Conservation (phyloP, 2,888 invertebrate species). For the Eupithecia exiguata region DNA sequence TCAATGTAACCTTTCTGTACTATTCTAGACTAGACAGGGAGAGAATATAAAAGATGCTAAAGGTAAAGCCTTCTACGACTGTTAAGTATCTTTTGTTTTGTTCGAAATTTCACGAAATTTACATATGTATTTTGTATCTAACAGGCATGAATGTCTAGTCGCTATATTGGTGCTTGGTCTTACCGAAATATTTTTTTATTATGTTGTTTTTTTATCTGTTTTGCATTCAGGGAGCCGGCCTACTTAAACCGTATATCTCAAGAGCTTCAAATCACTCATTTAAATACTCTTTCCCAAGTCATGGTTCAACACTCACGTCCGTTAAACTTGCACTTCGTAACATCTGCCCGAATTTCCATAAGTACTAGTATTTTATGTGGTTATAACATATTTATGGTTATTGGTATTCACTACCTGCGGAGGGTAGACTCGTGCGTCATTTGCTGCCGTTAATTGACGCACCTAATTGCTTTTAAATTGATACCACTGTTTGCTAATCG, state of each 20-base stretch:
- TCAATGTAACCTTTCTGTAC: neutral
- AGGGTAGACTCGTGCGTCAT: slow-evolving; percentile 22
- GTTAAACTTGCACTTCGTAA: slow-evolving; percentile 4
- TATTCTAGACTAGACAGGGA: neutral
- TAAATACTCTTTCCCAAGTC: neutral
- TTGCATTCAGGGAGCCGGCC: too few relatives aligned
- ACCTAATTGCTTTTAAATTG: slow-evolving; percentile 35
- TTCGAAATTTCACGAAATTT: neutral
- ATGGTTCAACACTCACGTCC: neutral
- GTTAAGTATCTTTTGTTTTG: neutral
- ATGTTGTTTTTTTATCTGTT: neutral
- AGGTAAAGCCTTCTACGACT: neutral
- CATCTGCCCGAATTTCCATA: slow-evolving; percentile 6
- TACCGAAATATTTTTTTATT: neutral
- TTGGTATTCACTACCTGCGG: slow-evolving; percentile 3
- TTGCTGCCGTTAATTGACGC: slow-evolving; percentile 21
- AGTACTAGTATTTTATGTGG: neutral
- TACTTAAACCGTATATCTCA: too few relatives aligned
- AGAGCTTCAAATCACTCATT: neutral
- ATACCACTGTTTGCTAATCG: slow-evolving; percentile 27
- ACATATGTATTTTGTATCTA: neutral
- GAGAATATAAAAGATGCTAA: neutral
- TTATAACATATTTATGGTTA: neutral
- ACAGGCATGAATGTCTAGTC: too few relatives aligned
- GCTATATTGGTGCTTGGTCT: too few relatives aligned